These are phyloP conservation scores for Dipodomys merriami DNA, from an alignment of 2,113 vertebrate species.

Conservation along the genomic window DNA sequence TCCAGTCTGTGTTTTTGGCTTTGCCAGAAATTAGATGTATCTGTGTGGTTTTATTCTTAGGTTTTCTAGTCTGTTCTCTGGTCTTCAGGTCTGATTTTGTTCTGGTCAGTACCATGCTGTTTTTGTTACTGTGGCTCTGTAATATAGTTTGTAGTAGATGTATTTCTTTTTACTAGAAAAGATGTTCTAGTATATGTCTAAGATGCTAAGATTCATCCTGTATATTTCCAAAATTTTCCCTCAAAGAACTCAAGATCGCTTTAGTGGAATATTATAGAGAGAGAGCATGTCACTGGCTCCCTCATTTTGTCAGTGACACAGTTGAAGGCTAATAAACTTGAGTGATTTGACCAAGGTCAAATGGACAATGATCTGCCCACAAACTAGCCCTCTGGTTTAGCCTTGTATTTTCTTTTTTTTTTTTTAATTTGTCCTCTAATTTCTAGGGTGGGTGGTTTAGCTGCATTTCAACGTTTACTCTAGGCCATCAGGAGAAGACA, in stretches of 20 bases:
- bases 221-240: conserved; percentile 22
- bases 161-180: too few species aligned
- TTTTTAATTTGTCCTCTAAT: conserved; percentile 11
- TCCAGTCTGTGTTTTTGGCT: too few species aligned
- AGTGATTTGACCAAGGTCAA: conserved; percentile 41
- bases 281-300: conserved; percentile 16
- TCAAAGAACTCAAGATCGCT: conserved; percentile 29
- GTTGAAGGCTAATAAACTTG: neutral
- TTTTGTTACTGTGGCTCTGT: too few species aligned
- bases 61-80: too few species aligned
- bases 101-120: too few species aligned
- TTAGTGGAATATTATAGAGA: conserved; percentile 33
- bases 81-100: too few species aligned
- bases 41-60: too few species aligned
- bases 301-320: conserved; percentile 48
- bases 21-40: too few species aligned
- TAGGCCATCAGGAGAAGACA: conserved; percentile 14
- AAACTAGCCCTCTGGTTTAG: neutral
- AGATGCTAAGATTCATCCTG: neutral
- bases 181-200: too few species aligned
- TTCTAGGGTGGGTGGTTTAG: conserved; percentile 48
- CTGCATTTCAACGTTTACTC: conserved; percentile 57
- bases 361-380: neutral
- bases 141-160: too few species aligned
- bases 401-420: conserved; percentile 16